Base-by-base conservation (phyloP, 2,888 invertebrate genomes). In the Eupeodes latifasciatus region DNA sequence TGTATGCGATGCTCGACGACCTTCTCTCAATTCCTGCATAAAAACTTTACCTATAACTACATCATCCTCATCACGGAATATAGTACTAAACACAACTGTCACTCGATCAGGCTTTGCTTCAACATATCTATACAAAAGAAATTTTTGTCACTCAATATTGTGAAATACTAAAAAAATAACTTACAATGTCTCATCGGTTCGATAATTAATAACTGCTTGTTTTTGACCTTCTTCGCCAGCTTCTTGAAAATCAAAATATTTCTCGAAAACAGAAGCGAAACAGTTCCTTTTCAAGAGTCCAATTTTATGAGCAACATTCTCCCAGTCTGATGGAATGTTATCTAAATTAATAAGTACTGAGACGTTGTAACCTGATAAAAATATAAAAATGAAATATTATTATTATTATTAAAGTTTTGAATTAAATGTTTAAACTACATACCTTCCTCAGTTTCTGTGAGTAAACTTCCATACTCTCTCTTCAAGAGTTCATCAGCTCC, bases 11-110 rank as follows among this genome's bases (percentile, higher is more conserved):
- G 98, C 99, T 93, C 99, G 96, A 90, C 99, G 95, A 19, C 99
- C 99, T 94, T 99, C 99, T 93, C 99, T 98, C 92, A 99, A 96
- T 94, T 99, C 99, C 95, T 99, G 99, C 96, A 99, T 97, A 95
- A 99, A 99, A 91, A 99, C 98, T 95, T 99, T 99, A 81, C 99
- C 99, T 93, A 99, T 98, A 78, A 99, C 96, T 92, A 99, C 97
- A 94, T 99, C 99, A 93, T 99, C 99, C 93, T 99, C 98, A 93
- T 99, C 99, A 92, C 98, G 97, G 94, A 99, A 99, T 92, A 99
- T 97, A 90, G 99, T 99, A 91, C 99, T 99, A 94, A 99, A 99
- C 89, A 99, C 99, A 89, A 99, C 99, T 19, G 99, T 99, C 88
- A 99, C 99, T 91, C 99, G 96, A 94, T 99, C 99, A 88, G 98